A percentile compares a stretch with the other conserved stretches of the same genome.
These are phyloP conservation scores for Lycocerus yunnanus DNA, from an alignment of 2,888 invertebrate species.

Conservation along the genomic window DNA sequence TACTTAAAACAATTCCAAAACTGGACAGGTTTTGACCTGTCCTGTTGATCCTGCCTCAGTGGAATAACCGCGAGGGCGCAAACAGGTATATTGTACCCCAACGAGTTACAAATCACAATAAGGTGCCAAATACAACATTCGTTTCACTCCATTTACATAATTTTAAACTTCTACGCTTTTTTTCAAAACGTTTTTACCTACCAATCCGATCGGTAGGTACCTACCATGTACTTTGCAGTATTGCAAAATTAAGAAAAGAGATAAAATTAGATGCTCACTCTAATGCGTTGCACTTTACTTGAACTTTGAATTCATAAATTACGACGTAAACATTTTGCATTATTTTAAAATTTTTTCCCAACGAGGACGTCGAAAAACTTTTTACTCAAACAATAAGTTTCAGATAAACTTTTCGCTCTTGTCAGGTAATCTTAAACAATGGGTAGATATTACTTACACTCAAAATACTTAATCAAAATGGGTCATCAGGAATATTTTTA, in stretches of 20 bases:
- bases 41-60: conserved; percentile 31
- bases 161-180: background rate
- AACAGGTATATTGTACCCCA: conserved; percentile 3
- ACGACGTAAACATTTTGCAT: background rate
- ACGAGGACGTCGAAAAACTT: background rate
- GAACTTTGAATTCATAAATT: background rate
- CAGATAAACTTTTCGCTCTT: too few relatives aligned
- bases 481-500: background rate
- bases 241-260: too few relatives aligned
- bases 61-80: conserved; percentile 23
- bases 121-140: background rate
- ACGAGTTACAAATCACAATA: background rate
- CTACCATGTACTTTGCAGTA: too few relatives aligned
- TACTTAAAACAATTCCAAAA: conserved; percentile 45
- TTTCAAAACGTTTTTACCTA: background rate
- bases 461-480: background rate
- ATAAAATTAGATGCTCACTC: too few relatives aligned
- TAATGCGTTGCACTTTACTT: too few relatives aligned
- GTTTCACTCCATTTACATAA: background rate
- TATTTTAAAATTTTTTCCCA: background rate
- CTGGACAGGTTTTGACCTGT: conserved; percentile 52
- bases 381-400: background rate
- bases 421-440: background rate
- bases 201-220: too few relatives aligned
- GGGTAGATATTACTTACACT: background rate